Base-by-base conservation (phyloP, 2,113 vertebrate genomes). In the Rhagologus leucostigma region DNA sequence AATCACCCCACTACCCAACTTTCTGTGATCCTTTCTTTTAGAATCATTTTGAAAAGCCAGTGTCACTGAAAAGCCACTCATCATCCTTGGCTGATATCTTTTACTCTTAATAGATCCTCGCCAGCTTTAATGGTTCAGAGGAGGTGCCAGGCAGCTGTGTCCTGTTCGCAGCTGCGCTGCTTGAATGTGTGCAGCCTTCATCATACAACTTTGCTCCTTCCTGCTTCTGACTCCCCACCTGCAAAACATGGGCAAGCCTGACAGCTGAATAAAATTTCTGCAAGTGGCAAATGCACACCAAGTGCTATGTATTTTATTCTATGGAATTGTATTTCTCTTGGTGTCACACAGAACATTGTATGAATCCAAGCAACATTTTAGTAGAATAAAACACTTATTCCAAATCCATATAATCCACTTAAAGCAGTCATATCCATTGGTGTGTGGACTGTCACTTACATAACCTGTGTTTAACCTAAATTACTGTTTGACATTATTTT, bases 401-500 rank as follows among this genome's bases (percentile, higher is more conserved):
- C 64, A 85, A 93, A 84, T 95, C 62, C 62, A 10, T 87, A 16
- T 87, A 92, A 96, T 93, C 64, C 60, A 94, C 88, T 84, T 89
- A 85, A 89, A 84, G n/a, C 42, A 82, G 19, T 87, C 2, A 1
- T 89, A 56, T 65, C 37, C 18, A 21, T 52, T 78, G 27, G 7
- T 96, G n/a, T 93, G 55, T 67, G 80, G 68, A 47, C 27, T 74
- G 37, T 81, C 53, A 22, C 52, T 80, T 91, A 41, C 6, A 26
- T 96, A 89, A 92, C n/a, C 73, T 74, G 22, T 91, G 6, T 95
- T 97, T 96, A 90, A 92, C 79, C 52, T 87, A 73, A 9, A 19
- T 77, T 77, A 55, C 39, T 80, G 29, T 78, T 94, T 75, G 56
- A 87, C 23, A 26, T 89, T 53, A 20, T 50, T 90, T 90, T 53